A percentile compares a stretch with the other conserved stretches of the same genome.
phyloP scores from a whole-genome alignment of 1,140 invertebrate species.

The Drosophila ambigua region DNA sequence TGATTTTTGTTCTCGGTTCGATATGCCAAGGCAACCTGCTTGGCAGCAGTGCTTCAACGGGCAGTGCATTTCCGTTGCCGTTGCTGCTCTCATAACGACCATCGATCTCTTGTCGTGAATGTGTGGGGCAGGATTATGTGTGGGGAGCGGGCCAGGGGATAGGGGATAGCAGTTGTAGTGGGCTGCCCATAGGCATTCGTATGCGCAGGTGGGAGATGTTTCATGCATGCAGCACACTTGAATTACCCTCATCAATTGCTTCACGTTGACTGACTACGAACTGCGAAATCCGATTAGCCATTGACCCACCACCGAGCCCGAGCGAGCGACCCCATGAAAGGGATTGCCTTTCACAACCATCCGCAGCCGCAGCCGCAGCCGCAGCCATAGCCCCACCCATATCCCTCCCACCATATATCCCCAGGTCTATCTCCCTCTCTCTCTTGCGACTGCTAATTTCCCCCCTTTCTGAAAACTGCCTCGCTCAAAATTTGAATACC shows the following conservation, averaged over 20 bases:
- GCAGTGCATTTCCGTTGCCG: slow-evolving; percentile 58
- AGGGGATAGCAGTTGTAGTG: too few relatives aligned
- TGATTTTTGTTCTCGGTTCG: slow-evolving; percentile 31
- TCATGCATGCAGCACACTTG: slow-evolving; percentile 64
- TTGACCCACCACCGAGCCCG: slow-evolving; percentile 34
- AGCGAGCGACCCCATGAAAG: not conserved
- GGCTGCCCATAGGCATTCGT: too few relatives aligned
- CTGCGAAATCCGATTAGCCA: slow-evolving; percentile 72
- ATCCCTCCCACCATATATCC: not conserved
- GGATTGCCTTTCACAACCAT: too few relatives aligned
- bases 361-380: too few relatives aligned
- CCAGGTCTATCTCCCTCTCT: not conserved
- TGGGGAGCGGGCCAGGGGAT: not conserved
- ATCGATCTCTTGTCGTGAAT: slow-evolving; percentile 16
- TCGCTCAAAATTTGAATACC: slow-evolving; percentile 62
- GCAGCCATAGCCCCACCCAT: too few relatives aligned
- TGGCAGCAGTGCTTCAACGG: slow-evolving; percentile 27
- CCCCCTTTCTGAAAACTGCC: slow-evolving; percentile 25
- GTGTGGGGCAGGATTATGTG: not conserved
- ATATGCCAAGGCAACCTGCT: slow-evolving; percentile 45
- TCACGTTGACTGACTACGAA: slow-evolving; percentile 72
- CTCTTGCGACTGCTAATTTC: slow-evolving; percentile 14
- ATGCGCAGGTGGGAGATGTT: slow-evolving; percentile 34
- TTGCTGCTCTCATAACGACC: slow-evolving; percentile 55
- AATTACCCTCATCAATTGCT: slow-evolving; percentile 76